Evolutionary conservation across 2,888 invertebrate genomes (phyloP), one percentile per base, ranked within the genome.

Genomic region (Scrobipalpa costella): DNA sequence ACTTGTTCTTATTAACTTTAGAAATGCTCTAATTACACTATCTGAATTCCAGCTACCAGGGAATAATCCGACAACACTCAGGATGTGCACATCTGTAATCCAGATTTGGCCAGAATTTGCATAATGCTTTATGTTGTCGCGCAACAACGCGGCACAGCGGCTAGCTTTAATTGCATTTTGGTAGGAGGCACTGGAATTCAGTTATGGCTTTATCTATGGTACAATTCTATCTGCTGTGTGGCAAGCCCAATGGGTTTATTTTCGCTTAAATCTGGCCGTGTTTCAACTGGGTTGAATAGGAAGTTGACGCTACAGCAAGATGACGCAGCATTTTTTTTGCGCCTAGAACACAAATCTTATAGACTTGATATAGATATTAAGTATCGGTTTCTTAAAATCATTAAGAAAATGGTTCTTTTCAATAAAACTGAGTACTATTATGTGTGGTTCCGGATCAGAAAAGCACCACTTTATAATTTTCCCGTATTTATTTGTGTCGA

Each of bases 111-210:
- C 73, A 64, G 74, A 80, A 85, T 86, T 84, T 86, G 81, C 85
- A 85, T 84, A 84, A 84, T 83, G 84, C 82, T 83, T 82, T 86
- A 86, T 85, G 82, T 84, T 85, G 85, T 84, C 83, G 21, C 50
- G 13, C 11, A 21, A 84, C 83, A 83, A 80, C 70, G 74, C 72
- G 76, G 79, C 73, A 79, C 79, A 79, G 78, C 76, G 80, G 79
- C 77, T 79, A 80, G 85, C 81, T 84, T 84, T 84, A 86, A 86
- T 86, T 86, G 85, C 85, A 84, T 86, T 86, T 83, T 73, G 76
- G 77, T 78, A 79, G 82, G 66, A 58, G 66, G 50, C 21, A 79
- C 75, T 72, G 75, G 75, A 81, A 80, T 79, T 8, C 11, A 21
- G 81, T 78, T 77, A 78, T 69, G 77, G 77, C 73, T 79, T 68